Conservation (phyloP, 2,797 vertebrate genomes). For the Falco biarmicus region DNA sequence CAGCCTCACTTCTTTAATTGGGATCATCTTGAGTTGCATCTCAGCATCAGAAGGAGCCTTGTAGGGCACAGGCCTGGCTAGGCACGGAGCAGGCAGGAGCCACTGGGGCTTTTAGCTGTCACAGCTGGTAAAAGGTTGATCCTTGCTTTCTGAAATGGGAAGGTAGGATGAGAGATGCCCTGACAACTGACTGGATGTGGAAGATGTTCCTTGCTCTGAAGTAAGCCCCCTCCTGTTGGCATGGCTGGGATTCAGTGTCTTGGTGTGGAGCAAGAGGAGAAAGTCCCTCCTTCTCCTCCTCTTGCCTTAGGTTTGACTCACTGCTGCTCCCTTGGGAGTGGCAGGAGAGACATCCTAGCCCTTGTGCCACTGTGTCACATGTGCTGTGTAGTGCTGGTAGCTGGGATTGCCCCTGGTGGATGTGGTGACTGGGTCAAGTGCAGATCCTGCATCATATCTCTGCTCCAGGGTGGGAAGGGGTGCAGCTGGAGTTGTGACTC, state of each 20-base stretch:
- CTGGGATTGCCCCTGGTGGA: not conserved
- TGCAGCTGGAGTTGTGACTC: not conserved
- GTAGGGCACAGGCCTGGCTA: not conserved
- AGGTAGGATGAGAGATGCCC: not conserved
- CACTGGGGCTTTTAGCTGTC: not conserved
- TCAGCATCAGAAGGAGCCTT: not conserved
- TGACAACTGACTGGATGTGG: not conserved
- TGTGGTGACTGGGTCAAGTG: not conserved
- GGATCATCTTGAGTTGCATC: not conserved
- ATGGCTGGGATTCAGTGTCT: not conserved
- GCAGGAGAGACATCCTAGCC: not conserved
- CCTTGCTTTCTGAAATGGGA: not conserved
- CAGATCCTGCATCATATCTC: not conserved
- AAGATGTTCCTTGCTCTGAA: not conserved
- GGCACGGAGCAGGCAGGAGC: not conserved
- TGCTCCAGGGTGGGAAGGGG: not conserved
- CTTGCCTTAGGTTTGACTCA: not conserved
- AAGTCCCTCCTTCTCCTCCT: not conserved
- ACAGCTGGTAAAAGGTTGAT: not conserved
- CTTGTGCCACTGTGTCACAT: not conserved
- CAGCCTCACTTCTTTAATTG: slow-evolving; percentile 8
- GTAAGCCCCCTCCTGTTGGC: not conserved
- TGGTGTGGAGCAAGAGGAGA: not conserved
- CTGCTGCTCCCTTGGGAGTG: not conserved
- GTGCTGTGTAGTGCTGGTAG: not conserved